Evolutionary conservation across 1,140 invertebrate species (phyloP).

Genomic region (Aphelenchoides besseyi): DNA sequence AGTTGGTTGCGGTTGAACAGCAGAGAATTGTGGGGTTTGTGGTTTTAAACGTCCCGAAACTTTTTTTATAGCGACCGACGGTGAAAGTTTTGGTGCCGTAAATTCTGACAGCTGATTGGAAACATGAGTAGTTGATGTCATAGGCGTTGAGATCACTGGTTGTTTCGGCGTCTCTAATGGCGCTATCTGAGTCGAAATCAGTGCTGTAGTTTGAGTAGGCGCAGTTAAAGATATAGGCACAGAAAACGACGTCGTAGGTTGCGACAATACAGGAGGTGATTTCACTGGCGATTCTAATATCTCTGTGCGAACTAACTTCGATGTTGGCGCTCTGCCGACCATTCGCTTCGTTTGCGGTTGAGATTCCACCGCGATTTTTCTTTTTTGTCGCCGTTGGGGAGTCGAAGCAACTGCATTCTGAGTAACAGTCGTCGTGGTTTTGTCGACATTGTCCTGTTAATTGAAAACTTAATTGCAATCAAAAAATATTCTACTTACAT

Average conservation of each 20-base stretch:
- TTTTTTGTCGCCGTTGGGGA: neutral
- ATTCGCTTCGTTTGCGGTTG: neutral
- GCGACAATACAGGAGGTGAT: neutral
- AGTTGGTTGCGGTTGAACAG: neutral
- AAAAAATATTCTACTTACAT: neutral
- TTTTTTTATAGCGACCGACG: neutral
- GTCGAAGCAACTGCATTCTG: neutral
- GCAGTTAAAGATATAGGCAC: neutral
- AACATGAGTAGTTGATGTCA: neutral
- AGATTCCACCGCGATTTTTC: neutral
- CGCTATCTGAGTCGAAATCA: too few species aligned
- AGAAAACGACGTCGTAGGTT: neutral
- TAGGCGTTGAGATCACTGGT: neutral
- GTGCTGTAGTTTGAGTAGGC: neutral
- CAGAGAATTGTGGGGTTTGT: neutral
- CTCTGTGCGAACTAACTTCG: neutral
- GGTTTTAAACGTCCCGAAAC: neutral
- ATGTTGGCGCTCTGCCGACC: neutral
- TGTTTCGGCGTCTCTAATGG: too few species aligned
- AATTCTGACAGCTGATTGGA: too few species aligned
- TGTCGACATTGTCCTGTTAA: too few species aligned
- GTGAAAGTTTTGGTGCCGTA: neutral
- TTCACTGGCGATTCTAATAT: neutral
- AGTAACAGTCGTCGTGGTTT: neutral
- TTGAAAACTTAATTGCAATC: neutral